A percentile compares a stretch with the other conserved stretches of the same genome.
phyloP scores from a whole-genome alignment of 2,888 invertebrate genomes.

The Chirona hameri region DNA sequence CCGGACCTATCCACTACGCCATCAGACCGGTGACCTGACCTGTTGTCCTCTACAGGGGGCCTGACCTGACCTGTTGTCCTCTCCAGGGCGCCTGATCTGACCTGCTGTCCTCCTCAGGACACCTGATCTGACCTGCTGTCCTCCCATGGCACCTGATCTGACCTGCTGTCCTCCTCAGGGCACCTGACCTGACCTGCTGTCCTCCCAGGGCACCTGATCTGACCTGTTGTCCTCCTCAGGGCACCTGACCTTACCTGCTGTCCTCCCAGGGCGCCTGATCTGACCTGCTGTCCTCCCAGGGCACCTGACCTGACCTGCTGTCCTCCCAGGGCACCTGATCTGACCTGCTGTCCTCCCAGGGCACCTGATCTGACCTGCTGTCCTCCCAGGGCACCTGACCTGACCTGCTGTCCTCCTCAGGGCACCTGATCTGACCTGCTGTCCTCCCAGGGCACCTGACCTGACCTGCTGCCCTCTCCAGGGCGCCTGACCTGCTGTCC shows the following conservation, averaged over 20 bases:
- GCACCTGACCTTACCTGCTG: not conserved
- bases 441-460: slow-evolving; percentile 32
- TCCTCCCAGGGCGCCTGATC: slow-evolving; percentile 34
- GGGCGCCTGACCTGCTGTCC: not conserved
- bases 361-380: slow-evolving; percentile 26
- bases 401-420: not conserved
- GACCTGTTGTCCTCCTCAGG: not conserved
- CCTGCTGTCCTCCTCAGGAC: slow-evolving; percentile 30
- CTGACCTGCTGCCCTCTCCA: not conserved
- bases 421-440: not conserved
- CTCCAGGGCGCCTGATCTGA: not conserved
- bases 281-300: too few species aligned
- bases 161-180: not conserved
- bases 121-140: slow-evolving; percentile 6
- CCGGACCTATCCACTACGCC: too few species aligned
- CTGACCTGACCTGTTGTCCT: not conserved
- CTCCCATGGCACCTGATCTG: too few species aligned
- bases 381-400: too few species aligned
- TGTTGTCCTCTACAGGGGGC: too few species aligned
- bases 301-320: not conserved
- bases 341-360: slow-evolving; percentile 28
- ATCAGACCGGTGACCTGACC: too few species aligned
- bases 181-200: not conserved
- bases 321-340: not conserved
- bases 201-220: slow-evolving; percentile 32